These are phyloP conservation scores for Drosophila yooni DNA, from an alignment of 2,888 invertebrate genomes.

Conservation along the genomic window DNA sequence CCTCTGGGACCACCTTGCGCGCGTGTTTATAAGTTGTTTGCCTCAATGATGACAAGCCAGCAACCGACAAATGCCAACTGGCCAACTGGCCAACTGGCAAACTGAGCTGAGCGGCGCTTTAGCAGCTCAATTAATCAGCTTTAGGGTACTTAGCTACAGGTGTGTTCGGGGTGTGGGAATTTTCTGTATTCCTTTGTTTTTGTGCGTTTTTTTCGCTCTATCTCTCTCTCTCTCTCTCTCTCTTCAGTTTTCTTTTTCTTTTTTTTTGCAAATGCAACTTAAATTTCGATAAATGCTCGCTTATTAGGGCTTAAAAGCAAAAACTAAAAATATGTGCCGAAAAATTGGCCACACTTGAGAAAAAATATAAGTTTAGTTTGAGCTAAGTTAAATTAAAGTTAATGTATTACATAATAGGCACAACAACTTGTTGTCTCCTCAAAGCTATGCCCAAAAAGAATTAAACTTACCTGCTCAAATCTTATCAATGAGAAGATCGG, in stretches of 20 bases:
- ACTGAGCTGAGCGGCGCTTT: constrained; percentile 57
- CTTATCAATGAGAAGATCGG: not conserved
- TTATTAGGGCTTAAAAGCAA: not conserved
- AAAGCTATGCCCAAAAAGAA: not conserved
- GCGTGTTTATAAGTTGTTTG: constrained; percentile 64
- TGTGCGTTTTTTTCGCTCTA: not conserved
- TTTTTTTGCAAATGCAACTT: constrained; percentile 25
- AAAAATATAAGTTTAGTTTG: not conserved
- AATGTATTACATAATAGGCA: not conserved
- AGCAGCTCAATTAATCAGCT: constrained; percentile 75
- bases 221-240: not conserved
- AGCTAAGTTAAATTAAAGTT: not conserved
- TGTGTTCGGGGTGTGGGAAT: constrained; percentile 59
- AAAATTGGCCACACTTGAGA: not conserved
- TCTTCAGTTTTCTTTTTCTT: not conserved
- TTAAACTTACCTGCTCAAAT: not conserved
- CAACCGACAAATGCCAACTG: constrained; percentile 22
- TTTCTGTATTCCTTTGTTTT: constrained; percentile 19
- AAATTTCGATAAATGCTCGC: constrained; percentile 31
- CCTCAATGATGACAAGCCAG: constrained; percentile 56
- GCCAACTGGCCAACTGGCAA: constrained; percentile 24
- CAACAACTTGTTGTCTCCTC: not conserved
- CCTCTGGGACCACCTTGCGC: constrained; percentile 66
- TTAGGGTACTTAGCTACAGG: constrained; percentile 61
- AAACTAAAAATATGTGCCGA: not conserved